A percentile compares a stretch with the other conserved stretches of the same genome.
Evolutionary conservation across 35 echinoderm and acorn worm genomes (phyloP).

Genomic region (Anneissia japonica): DNA sequence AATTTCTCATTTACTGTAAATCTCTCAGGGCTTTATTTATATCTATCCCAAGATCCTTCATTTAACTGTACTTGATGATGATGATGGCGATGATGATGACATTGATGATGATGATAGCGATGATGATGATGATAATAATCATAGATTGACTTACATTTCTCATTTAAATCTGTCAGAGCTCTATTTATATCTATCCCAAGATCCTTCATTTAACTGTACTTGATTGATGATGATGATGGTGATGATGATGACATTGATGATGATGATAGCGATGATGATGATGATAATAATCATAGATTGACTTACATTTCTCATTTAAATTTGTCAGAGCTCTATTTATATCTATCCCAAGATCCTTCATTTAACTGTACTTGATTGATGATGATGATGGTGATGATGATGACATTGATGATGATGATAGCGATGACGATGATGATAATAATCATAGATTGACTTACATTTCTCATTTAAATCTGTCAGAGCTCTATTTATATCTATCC

Average conservation of each 20-base stretch:
- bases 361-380: constrained; percentile 72
- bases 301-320: constrained; percentile 77
- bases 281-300: too few relatives aligned
- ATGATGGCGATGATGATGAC: constrained; percentile 77
- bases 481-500: constrained; percentile 33
- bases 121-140: too few relatives aligned
- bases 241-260: too few relatives aligned
- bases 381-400: too few relatives aligned
- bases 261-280: too few relatives aligned
- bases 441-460: constrained; percentile 65
- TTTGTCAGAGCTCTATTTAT: constrained; percentile 51
- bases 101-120: too few relatives aligned
- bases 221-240: constrained; percentile 69
- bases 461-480: constrained; percentile 73
- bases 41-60: constrained; percentile 63
- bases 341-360: constrained; percentile 63
- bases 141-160: constrained; percentile 70
- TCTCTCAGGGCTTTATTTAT: constrained; percentile 51
- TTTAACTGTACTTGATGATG: constrained; percentile 72
- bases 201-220: constrained; percentile 87
- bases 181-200: constrained; percentile 44
- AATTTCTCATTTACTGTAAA: constrained; percentile 65
- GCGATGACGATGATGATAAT: too few relatives aligned
- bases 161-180: constrained; percentile 65
- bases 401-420: too few relatives aligned